These are phyloP conservation scores for Thera britannica DNA, from an alignment of 2,888 invertebrate genomes.

Conservation along the genomic window DNA sequence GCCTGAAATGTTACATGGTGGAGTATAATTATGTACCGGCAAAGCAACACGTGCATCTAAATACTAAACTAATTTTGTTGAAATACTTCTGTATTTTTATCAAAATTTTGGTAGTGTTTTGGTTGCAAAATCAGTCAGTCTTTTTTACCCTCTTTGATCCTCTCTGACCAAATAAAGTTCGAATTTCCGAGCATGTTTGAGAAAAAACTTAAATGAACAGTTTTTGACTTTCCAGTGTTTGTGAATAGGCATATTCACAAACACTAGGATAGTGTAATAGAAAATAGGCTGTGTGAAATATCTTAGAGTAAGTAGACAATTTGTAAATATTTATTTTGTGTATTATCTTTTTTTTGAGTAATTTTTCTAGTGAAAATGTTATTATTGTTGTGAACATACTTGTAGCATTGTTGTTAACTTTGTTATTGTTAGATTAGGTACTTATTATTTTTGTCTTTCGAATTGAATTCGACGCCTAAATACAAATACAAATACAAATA, in stretches of 20 bases:
- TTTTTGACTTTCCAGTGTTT: not conserved
- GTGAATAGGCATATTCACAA: not conserved
- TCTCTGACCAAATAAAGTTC: no score
- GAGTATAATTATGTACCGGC: no score
- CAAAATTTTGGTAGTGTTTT: no score
- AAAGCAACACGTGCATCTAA: no score
- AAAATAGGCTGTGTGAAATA: conserved; percentile 3
- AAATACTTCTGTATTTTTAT: no score
- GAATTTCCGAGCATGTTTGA: no score
- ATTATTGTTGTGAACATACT: conserved; percentile 18
- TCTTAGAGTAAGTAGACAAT: conserved; percentile 33
- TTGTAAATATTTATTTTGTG: conserved; percentile 35
- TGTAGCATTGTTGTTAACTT: conserved; percentile 12
- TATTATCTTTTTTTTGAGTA: conserved; percentile 23
- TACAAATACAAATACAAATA: no score
- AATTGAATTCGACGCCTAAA: conserved; percentile 37
- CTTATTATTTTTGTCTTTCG: conserved; percentile 21
- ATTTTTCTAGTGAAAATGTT: conserved; percentile 27
- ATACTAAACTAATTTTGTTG: no score
- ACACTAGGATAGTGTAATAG: no score
- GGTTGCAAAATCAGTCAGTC: no score
- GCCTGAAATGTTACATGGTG: no score
- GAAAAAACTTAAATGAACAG: not conserved
- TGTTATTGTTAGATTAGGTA: conserved; percentile 19
- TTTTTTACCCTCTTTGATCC: no score